phyloP scores from a whole-genome alignment of 1,140 invertebrate genomes.

The Brachionus asplanchnoidis region DNA sequence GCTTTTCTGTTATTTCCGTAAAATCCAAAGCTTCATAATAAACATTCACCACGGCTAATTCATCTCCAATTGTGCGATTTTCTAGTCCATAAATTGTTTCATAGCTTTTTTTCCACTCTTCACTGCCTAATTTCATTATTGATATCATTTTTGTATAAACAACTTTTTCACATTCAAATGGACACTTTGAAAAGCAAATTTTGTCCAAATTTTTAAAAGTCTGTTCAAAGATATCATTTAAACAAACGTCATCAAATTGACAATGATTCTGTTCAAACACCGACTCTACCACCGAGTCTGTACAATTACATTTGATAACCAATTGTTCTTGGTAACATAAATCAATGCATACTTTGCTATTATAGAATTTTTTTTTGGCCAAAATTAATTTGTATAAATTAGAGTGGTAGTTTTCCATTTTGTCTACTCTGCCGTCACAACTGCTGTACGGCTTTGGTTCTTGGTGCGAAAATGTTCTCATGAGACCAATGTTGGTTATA shows the following conservation, averaged over 20 bases:
- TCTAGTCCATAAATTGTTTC: neutral
- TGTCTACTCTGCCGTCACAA: neutral
- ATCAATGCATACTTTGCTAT: neutral
- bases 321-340: neutral
- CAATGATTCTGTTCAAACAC: neutral
- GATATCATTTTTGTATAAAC: neutral
- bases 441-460: neutral
- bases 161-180: conserved; percentile 2
- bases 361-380: neutral
- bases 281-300: neutral
- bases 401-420: neutral
- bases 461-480: neutral
- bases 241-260: neutral
- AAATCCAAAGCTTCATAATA: conserved; percentile 17
- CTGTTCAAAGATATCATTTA: neutral
- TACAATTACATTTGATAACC: neutral
- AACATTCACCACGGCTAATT: neutral
- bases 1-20: conserved; percentile 21
- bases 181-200: neutral
- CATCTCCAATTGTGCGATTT: neutral
- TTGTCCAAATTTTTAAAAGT: neutral
- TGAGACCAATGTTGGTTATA: neutral
- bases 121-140: neutral
- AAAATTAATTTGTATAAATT: neutral
- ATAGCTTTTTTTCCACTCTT: neutral